Conservation (phyloP, 2,888 invertebrate species). For the Melanotus villosus region DNA sequence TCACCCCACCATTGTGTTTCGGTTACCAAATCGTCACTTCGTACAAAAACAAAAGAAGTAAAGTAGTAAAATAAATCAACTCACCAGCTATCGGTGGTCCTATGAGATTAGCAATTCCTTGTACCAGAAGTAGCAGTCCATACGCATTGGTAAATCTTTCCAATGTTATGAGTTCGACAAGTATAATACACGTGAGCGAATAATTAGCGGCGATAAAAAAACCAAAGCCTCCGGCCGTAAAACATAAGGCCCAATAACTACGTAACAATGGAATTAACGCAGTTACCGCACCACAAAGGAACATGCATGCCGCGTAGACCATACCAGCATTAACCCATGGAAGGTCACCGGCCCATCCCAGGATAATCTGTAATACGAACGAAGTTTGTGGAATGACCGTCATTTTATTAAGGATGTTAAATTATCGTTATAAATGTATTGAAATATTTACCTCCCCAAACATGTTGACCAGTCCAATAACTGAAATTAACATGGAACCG, state of each 20-base stretch:
- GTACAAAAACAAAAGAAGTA: too few relatives aligned
- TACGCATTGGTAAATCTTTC: conserved; percentile 94
- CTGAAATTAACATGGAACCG: conserved; percentile 86
- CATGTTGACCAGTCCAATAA: conserved; percentile 91
- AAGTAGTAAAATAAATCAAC: too few relatives aligned
- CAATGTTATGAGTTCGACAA: conserved; percentile 90
- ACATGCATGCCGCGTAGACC: conserved; percentile 88
- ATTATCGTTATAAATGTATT: too few relatives aligned
- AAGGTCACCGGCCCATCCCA: conserved; percentile 91
- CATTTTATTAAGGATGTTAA: too few relatives aligned
- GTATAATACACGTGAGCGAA: conserved; percentile 90
- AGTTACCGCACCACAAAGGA: conserved; percentile 78
- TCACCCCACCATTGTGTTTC: too few relatives aligned
- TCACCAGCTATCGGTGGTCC: conserved; percentile 93
- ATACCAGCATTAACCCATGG: conserved; percentile 82
- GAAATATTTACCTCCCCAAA: conserved; percentile 81
- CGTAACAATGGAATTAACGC: conserved; percentile 75
- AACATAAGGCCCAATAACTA: conserved; percentile 74
- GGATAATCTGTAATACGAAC: conserved; percentile 75
- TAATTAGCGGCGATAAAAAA: conserved; percentile 94
- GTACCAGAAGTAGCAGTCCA: conserved; percentile 87
- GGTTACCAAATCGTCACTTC: too few relatives aligned
- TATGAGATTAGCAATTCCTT: conserved; percentile 90
- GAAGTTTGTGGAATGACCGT: not conserved
- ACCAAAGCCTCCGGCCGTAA: conserved; percentile 85